Evolutionary conservation across 1,140 invertebrate genomes (phyloP), one percentile per base, ranked within the genome.

Genomic region (Nymphalis io): DNA sequence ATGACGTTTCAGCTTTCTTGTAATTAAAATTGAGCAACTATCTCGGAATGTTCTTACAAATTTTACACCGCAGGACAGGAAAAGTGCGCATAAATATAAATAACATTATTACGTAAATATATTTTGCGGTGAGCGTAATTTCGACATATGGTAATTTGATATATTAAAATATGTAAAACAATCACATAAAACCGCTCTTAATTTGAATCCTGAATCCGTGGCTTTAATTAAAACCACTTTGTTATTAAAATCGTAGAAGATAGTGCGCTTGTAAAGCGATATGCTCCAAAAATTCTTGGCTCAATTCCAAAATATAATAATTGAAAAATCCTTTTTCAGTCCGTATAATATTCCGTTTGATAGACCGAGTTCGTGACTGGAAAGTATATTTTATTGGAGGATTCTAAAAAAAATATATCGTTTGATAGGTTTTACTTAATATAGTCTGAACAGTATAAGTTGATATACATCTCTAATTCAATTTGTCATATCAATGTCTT

Each of bases 21-120:
- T 82, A 82, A 83, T 83, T 86, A 80, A 82, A 83, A 78, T 78
- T 77, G 64, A 72, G 70, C 70, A 78, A 79, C 75, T 76, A 71
- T 65, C 72, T 60, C 16, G 33, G 40, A 48, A 38, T 58, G 33
- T 51, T 67, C 62, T 58, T 66, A 59, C n/a, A 27, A 39, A 33
- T 60, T 48, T 38, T 66, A 60, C 20, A 61, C 58, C 59, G 40
- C 21, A 11, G 12, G 51, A 44, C 39, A 42, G 16, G 12, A 60
- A 40, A 60, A 42, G 12, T 15, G 20, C 46, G 5, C 8, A 16
- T 46, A n/a, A 18, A 18, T 46, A 4, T 33, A 33, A 33, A 33
- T 5, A 1, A 5, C 10, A 3, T 33, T 33, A 8, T 33, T 33
- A 1, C 27, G 10, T 33, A 33, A 33, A 33, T 8, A 33, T n/a